Evolutionary conservation across 2,113 vertebrate species (phyloP).

Genomic region (Hydrolagus affinis): DNA sequence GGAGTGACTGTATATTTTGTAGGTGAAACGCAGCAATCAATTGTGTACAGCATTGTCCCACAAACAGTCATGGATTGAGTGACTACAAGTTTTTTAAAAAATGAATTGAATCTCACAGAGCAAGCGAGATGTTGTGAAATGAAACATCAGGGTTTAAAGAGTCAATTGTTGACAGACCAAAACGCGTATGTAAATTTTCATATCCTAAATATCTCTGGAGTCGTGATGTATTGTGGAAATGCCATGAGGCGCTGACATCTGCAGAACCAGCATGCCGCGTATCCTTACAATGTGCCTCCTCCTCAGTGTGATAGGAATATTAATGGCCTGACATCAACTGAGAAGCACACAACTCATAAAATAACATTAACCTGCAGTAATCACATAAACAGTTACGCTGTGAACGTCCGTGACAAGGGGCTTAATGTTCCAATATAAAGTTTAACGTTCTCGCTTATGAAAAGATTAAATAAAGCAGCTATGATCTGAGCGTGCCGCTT

Average conservation of each 20-base stretch:
- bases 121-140: not conserved
- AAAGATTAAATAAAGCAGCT: not conserved
- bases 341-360: not conserved
- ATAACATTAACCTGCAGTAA: not conserved
- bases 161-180: not conserved
- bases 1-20: too few relatives aligned
- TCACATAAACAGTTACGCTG: not conserved
- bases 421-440: not conserved
- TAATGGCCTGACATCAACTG: not conserved
- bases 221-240: not conserved
- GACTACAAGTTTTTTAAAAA: too few relatives aligned
- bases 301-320: not conserved
- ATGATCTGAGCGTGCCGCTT: too few relatives aligned
- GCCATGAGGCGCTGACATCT: not conserved
- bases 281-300: not conserved
- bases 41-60: too few relatives aligned
- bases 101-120: too few relatives aligned
- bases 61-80: too few relatives aligned
- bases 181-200: slow-evolving; percentile 4
- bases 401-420: not conserved
- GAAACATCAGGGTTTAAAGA: not conserved
- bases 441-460: not conserved
- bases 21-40: too few relatives aligned
- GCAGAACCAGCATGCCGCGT: not conserved
- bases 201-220: not conserved